Evolutionary conservation across 2,113 vertebrate species (phyloP).

Genomic region (Hystrix brachyura): DNA sequence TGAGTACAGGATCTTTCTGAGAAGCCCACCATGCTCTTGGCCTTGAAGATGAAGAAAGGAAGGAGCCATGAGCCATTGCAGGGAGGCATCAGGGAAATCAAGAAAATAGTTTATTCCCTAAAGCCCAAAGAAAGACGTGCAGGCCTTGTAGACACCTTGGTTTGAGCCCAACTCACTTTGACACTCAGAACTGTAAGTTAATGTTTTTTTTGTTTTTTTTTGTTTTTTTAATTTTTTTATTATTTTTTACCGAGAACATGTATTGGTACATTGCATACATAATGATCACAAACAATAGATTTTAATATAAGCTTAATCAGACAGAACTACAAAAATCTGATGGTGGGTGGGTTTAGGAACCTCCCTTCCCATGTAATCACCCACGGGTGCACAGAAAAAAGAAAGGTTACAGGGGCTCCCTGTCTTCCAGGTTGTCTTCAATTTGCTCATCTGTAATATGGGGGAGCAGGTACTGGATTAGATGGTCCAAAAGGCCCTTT

Average conservation of each 20-base stretch:
- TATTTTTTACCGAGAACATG: no score
- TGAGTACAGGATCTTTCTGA: not conserved
- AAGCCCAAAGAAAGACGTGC: not conserved
- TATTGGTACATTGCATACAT: no score
- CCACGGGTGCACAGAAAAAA: not conserved
- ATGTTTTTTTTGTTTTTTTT: no score
- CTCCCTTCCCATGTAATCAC: not conserved
- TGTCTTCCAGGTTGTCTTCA: not conserved
- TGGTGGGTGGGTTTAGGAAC: not conserved
- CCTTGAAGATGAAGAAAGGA: not conserved
- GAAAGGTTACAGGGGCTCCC: not conserved
- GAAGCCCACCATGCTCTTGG: not conserved
- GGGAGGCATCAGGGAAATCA: not conserved
- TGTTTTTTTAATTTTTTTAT: no score
- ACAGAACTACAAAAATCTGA: conserved; percentile 31
- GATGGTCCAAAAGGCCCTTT: not conserved
- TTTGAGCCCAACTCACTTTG: not conserved
- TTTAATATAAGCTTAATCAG: conserved; percentile 28
- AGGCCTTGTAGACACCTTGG: not conserved
- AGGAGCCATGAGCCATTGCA: not conserved
- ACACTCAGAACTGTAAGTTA: not conserved
- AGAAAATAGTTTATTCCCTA: not conserved
- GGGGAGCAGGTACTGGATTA: not conserved
- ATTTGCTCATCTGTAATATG: not conserved
- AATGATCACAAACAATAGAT: no score